These are phyloP conservation scores for Cataglyphis hispanica DNA, from an alignment of 1,140 invertebrate species.

Conservation along the genomic window DNA sequence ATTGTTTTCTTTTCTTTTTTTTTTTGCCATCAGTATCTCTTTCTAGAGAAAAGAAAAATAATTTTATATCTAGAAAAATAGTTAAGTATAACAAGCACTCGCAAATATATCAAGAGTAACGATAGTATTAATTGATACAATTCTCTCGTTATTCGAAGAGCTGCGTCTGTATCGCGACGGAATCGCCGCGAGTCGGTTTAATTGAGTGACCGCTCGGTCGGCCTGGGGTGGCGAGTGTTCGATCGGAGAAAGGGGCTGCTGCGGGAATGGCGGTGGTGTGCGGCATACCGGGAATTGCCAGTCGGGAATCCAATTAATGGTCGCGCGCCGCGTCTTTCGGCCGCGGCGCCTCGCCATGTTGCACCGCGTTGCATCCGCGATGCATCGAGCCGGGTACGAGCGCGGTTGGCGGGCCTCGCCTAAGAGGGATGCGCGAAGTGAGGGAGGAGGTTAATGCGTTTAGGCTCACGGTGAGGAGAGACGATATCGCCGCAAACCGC, in stretches of 20 bases:
- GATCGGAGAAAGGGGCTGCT: slow-evolving; percentile 53
- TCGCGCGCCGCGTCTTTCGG: slow-evolving; percentile 73
- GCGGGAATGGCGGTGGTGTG: slow-evolving; percentile 59
- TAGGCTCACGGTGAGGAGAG: neutral
- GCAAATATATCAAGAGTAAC: neutral
- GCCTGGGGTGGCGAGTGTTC: slow-evolving; percentile 30
- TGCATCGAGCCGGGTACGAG: slow-evolving; percentile 5
- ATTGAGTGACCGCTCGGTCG: slow-evolving; percentile 68
- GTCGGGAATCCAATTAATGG: slow-evolving; percentile 80
- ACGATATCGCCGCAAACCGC: neutral
- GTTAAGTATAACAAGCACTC: neutral
- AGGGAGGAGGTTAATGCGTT: slow-evolving; percentile 28
- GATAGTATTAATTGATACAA: neutral
- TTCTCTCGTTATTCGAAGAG: neutral
- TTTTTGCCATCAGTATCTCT: neutral
- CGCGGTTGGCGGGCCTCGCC: slow-evolving; percentile 17
- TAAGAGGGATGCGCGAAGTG: neutral
- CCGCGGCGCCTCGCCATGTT: neutral
- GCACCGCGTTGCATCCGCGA: slow-evolving; percentile 36
- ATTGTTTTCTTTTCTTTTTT: neutral
- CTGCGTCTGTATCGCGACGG: slow-evolving; percentile 15
- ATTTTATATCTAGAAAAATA: neutral
- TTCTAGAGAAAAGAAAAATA: neutral
- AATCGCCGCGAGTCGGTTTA: slow-evolving; percentile 66
- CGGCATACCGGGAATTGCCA: slow-evolving; percentile 77